Evolutionary conservation across 2,797 vertebrate species (phyloP), one percentile per base, ranked within the genome.

Genomic region (Chelon auratus): DNA sequence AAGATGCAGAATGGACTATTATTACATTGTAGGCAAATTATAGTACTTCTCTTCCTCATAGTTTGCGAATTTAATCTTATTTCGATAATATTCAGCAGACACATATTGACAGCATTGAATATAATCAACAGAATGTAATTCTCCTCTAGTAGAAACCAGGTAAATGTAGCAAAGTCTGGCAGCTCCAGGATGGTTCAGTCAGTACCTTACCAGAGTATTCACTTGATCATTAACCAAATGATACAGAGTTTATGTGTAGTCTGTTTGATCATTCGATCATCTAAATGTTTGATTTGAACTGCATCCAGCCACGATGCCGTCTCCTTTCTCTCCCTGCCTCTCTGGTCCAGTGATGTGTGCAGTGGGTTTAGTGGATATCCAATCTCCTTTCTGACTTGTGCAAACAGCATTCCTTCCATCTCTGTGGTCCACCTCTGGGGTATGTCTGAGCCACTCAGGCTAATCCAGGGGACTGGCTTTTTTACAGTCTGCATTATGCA

Each of bases 331-430:
- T 53, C 45, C 33, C 11, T 62, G 0, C 37, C 53, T 60, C 57
- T 72, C 20, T 48, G 45, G 13, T 72, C 55, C 53, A 62, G 13
- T 78, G 39, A 68, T 68, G 58, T 58, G 53, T 57, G 56, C 43
- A 1, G 8, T 24, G 69, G 65, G 26, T 70, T 75, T 26, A 77
- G n/a, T 17, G 33, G 74, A 66, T 59, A 74, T 72, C 57, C 18
- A 80, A 67, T 76, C 52, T 54, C 6, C n/a, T 52, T 33, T 22
- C 57, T 36, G 43, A 67, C 53, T 52, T 58, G 58, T 60, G 43
- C 42, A 77, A 84, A 64, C 50, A 59, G 56, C 69, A 73, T 81
- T 84, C 74, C 70, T 73, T 77, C 75, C 56, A 57, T 63, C 78
- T 68, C 64, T 72, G 77, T 77, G 80, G 83, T 83, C 75, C 68